Evolutionary conservation across 2,113 vertebrate species (phyloP), one percentile per base, ranked within the genome.

Genomic region (Gallinago paraguaiae): DNA sequence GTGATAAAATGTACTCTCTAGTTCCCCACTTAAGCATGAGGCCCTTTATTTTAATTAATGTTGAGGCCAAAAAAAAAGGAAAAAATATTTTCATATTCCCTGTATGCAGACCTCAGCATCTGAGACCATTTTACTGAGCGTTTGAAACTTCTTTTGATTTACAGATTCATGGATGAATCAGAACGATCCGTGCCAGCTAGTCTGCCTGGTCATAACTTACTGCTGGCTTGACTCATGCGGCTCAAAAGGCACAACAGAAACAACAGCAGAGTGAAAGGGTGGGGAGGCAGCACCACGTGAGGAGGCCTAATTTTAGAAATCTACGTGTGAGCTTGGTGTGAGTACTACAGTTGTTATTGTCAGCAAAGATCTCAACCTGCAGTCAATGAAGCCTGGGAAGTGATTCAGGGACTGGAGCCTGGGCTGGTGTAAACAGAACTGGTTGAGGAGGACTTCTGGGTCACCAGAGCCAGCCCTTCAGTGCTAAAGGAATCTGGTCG

Each of bases 111-210:
- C 15, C 51, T 88, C 74, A 92, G 80, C 77, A 90, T 90, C 67
- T 80, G 71, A 87, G 78, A 72, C 41, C 41, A 41, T 71, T 92
- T 92, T 88, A 61, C 27, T 57, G 33, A 84, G 51, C 3, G 3
- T 81, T 86, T 83, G 50, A 92, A 88, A 67, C 14, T 51, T 45
- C 68, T 59, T 95, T 93, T 94, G 60, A 86, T 92, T 96, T 84
- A 53, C 46, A 86, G 61, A 88, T 82, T 86, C 72, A 56, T 50
- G 39, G 82, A 65, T 88, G 95, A 95, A 86, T 94, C 80, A 93
- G 72, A 86, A 74, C 5, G 16, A 75, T 39, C 64, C 1, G 1
- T 81, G 86, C 64, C 60, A 90, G 15, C 54, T 45, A 46, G 43
- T 63, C 83, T 91, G 14, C 41, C 7, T 51, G 39, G 45, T 60